Evolutionary conservation across 1,140 invertebrate species (phyloP).

Genomic region (Daktulosphaira vitifoliae): DNA sequence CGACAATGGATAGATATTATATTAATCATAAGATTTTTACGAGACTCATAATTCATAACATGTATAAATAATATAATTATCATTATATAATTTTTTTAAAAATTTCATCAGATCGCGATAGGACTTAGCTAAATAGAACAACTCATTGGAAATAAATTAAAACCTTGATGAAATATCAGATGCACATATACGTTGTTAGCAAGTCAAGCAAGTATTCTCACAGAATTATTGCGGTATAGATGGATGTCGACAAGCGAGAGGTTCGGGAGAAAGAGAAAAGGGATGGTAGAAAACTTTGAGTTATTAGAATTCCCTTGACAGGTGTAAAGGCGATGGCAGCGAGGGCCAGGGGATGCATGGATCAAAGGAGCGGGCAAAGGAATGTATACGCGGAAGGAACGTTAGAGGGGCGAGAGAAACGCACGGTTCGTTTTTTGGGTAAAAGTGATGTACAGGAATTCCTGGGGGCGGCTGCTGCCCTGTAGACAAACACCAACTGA

Average conservation of each 20-base stretch:
- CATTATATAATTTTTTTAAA: no score
- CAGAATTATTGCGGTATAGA: neutral
- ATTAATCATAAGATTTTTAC: no score
- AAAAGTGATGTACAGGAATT: constrained; percentile 29
- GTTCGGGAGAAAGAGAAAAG: no score
- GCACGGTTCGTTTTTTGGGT: constrained; percentile 7
- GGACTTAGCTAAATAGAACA: no score
- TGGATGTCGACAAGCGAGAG: neutral
- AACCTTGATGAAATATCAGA: neutral
- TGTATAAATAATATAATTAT: no score
- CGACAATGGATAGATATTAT: no score
- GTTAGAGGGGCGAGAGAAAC: neutral
- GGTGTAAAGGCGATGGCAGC: constrained; percentile 5
- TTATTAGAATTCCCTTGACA: constrained; percentile 34
- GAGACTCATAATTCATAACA: no score
- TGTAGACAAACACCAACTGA: constrained; percentile 11
- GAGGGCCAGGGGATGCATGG: neutral
- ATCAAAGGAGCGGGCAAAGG: neutral
- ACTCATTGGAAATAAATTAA: constrained; percentile 8
- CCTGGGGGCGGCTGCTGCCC: constrained; percentile 2
- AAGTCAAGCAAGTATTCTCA: neutral
- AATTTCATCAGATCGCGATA: no score
- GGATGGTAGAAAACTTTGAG: constrained; percentile 19
- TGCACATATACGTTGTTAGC: neutral
- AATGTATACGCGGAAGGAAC: neutral